A percentile compares a stretch with the other conserved stretches of the same genome.
Evolutionary conservation across 1,140 invertebrate species (phyloP).

Genomic region (Aricia agestis): DNA sequence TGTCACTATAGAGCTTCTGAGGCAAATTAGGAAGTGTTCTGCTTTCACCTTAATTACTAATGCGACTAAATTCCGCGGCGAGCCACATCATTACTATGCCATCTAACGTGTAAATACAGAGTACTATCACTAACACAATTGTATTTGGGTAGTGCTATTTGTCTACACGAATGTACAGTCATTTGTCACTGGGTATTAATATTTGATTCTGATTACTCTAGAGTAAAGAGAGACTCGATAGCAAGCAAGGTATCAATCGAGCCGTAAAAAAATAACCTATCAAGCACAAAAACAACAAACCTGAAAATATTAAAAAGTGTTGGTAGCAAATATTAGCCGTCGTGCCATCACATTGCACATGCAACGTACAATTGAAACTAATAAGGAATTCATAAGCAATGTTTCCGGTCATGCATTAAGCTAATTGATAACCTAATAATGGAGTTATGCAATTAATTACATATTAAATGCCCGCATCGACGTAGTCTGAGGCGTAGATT

Average conservation of each 20-base stretch:
- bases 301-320: no score
- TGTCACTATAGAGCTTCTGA: neutral
- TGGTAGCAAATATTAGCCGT: no score
- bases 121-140: neutral
- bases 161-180: neutral
- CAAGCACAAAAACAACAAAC: no score
- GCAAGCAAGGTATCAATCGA: no score
- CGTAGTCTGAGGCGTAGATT: neutral
- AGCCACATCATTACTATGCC: slow-evolving; percentile 6
- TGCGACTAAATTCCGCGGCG: slow-evolving; percentile 8
- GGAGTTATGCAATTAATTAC: slow-evolving; percentile 11
- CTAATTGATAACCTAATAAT: slow-evolving; percentile 9
- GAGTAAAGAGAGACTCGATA: no score
- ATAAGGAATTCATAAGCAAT: neutral
- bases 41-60: slow-evolving; percentile 16
- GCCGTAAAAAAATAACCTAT: no score
- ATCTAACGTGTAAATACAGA: slow-evolving; percentile 1
- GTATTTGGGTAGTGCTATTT: neutral
- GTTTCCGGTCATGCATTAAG: slow-evolving; percentile 8
- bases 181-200: no score
- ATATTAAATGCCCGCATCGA: neutral
- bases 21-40: slow-evolving; percentile 6
- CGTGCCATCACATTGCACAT: neutral
- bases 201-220: no score
- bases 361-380: neutral